Base-by-base conservation (phyloP, 2,888 invertebrate genomes). In the Geotrupes spiniger region DNA sequence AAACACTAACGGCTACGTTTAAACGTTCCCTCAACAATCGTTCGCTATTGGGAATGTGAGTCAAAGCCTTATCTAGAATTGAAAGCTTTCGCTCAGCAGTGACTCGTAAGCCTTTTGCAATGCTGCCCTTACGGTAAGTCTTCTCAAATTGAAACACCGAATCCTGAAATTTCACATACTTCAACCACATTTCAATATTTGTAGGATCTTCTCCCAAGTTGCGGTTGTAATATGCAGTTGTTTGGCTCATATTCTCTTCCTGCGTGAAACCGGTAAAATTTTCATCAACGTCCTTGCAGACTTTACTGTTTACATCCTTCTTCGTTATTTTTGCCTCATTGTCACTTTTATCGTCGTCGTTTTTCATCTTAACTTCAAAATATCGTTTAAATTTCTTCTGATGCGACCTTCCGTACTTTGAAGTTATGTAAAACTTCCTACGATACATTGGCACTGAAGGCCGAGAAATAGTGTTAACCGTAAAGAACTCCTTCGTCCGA, bases 381-480 rank as follows among this genome's bases (percentile, higher is more conserved):
- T 70, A 69, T 61, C 71, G 51, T 49, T 66, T 70, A 36, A 67
- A 60, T 58, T 64, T 68, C 17, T 54, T 62, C 63, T 59, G 69
- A 61, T 52, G 63, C 54, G 33, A 51, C 37, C 55, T 60, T 59
- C 12, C 60, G 52, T 10, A 49, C 21, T 38, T 39, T 9, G 52
- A 62, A 58, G 50, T 47, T 26, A 63, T 49, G 48, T 62, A 58
- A 55, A 63, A 62, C 43, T 57, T 55, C 26, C 64, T 49, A 48
- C 45, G 54, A 59, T 76, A 88, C 71, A 74, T 76, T 1, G 87
- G 84, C 42, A 82, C 77, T 1, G 80, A 78, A 1, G 84, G 83
- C 44, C 80, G 78, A 52, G 82, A 80, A 9, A 89, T 75, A 1
- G 82, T 85, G 26, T 76, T 71, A 1, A 86, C 78, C 1, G 72